These are phyloP conservation scores for Shinisaurus crocodilurus DNA, from an alignment of 2,113 vertebrate species.

Conservation along the genomic window DNA sequence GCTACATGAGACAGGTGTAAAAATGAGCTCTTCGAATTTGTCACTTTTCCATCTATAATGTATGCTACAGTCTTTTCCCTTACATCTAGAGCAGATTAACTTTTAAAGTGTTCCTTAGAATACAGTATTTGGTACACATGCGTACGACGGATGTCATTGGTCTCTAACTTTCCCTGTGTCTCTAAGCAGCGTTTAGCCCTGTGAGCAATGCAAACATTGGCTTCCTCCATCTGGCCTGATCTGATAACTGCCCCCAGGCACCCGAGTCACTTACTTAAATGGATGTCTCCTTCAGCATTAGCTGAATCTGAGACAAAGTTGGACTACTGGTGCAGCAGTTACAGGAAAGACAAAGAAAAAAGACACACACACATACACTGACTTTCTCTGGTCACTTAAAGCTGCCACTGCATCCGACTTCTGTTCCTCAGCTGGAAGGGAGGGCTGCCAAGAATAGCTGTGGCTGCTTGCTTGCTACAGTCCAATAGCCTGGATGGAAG, in stretches of 20 bases:
- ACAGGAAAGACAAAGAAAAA: not conserved
- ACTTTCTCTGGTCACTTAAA: not conserved
- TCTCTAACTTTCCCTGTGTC: not conserved
- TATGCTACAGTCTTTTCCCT: not conserved
- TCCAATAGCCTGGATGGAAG: not conserved
- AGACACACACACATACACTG: no score
- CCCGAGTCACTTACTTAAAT: not conserved
- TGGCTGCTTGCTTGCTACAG: not conserved
- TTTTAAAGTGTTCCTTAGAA: not conserved
- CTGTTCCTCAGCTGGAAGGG: not conserved
- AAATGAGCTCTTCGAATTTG: slow-evolving; percentile 30
- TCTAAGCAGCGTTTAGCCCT: not conserved
- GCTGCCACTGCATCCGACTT: not conserved
- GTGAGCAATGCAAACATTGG: not conserved
- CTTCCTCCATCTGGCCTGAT: not conserved
- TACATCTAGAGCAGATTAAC: not conserved
- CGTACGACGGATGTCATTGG: not conserved
- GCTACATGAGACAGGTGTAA: not conserved
- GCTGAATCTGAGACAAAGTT: no score
- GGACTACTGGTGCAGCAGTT: not conserved
- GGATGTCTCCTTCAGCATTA: not conserved
- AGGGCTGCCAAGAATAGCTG: not conserved
- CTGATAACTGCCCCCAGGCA: not conserved
- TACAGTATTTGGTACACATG: not conserved
- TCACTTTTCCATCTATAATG: slow-evolving; percentile 5